Conservation (phyloP, 2,113 vertebrate species). For the Dascyllus trimaculatus region DNA sequence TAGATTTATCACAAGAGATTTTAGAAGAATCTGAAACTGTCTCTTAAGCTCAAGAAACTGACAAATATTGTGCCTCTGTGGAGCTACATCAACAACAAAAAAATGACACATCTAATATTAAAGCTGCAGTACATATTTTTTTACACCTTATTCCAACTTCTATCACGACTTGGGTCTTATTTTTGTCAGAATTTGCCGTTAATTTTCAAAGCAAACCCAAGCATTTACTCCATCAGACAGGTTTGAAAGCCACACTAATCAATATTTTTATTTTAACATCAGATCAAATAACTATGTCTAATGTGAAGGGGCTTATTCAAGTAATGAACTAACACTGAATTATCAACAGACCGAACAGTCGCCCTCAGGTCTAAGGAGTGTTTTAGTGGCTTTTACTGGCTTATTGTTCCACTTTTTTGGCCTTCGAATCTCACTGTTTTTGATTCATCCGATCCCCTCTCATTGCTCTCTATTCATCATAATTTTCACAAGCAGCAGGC, state of each 20-base stretch:
- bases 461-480: not conserved
- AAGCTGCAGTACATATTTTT: not conserved
- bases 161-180: not conserved
- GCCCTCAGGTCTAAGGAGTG: not conserved
- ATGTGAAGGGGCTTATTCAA: not conserved
- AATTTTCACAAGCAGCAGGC: slow-evolving; percentile 18
- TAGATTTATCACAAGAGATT: not conserved
- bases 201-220: no score
- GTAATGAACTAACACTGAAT: not conserved
- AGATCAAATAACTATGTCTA: not conserved
- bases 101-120: not conserved
- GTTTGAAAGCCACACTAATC: slow-evolving; percentile 9
- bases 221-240: not conserved
- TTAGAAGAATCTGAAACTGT: not conserved
- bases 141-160: not conserved
- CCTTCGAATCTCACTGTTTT: no score
- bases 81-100: not conserved
- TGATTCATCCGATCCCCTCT: not conserved
- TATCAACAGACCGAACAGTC: not conserved
- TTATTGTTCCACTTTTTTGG: not conserved
- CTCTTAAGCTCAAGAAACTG: not conserved
- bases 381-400: not conserved
- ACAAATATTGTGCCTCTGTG: not conserved
- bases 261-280: slow-evolving; percentile 1
- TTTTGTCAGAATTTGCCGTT: no score